Conservation (phyloP, 2,888 invertebrate genomes). For the Odontothrips loti region DNA sequence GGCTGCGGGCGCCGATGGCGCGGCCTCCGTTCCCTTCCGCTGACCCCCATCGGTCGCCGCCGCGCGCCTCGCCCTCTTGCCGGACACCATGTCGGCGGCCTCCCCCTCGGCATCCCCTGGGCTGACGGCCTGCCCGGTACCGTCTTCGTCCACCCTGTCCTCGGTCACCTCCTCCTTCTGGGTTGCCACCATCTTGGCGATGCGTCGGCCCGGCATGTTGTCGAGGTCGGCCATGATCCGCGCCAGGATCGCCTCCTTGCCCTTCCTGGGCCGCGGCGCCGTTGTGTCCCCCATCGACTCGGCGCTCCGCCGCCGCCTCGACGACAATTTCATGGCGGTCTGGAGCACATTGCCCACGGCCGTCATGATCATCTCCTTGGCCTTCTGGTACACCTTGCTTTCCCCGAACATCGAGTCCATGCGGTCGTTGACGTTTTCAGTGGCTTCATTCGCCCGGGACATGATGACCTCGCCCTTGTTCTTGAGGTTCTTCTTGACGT, state of each 20-base stretch:
- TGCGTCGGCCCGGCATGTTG: slow-evolving; percentile 12
- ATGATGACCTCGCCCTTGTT: neutral
- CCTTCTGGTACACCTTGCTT: neutral
- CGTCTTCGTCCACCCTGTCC: neutral
- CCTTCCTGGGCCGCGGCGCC: neutral
- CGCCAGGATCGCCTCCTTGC: neutral
- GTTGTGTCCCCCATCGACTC: neutral
- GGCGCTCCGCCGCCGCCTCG: neutral
- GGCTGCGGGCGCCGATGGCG: neutral
- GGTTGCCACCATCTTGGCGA: neutral
- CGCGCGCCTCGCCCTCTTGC: neutral
- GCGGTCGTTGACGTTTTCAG: neutral
- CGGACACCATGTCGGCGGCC: neutral
- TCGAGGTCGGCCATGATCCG: slow-evolving; percentile 1
- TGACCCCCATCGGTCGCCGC: too few relatives aligned
- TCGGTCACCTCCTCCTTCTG: neutral
- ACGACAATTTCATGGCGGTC: neutral
- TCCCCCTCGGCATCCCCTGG: neutral
- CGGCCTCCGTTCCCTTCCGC: too few relatives aligned
- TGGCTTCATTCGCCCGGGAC: neutral
- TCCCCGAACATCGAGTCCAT: neutral
- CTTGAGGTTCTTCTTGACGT: slow-evolving; percentile 12
- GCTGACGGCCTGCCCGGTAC: neutral
- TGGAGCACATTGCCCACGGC: neutral
- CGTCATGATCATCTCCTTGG: neutral